Evolutionary conservation across 2,797 vertebrate genomes (phyloP).

Genomic region (Halcyon badia): DNA sequence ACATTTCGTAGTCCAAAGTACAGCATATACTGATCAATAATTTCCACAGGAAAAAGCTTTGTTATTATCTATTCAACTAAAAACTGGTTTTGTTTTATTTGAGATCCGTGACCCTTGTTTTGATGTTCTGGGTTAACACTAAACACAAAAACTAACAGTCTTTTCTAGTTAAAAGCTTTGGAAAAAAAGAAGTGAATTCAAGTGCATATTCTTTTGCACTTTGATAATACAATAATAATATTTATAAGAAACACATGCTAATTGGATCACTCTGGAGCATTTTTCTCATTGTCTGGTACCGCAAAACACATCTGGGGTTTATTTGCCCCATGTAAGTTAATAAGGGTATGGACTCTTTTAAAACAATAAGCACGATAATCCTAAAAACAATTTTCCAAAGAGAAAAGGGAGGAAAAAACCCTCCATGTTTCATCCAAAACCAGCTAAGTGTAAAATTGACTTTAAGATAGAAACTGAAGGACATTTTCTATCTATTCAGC

Average conservation of each 20-base stretch:
- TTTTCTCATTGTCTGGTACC: conserved; percentile 72
- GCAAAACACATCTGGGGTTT: conserved; percentile 77
- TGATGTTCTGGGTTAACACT: conserved; percentile 17
- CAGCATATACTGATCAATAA: not conserved
- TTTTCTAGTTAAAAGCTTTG: conserved; percentile 56
- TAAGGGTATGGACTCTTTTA: conserved; percentile 42
- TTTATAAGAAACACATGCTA: conserved; percentile 80
- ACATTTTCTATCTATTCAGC: not conserved
- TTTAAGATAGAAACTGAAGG: conserved; percentile 9
- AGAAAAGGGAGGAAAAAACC: not conserved
- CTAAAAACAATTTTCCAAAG: conserved; percentile 70
- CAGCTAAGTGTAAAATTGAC: not conserved
- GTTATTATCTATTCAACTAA: not conserved
- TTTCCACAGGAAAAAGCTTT: not conserved
- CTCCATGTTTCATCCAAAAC: not conserved
- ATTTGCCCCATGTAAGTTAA: conserved; percentile 79
- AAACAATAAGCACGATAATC: conserved; percentile 75
- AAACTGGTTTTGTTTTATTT: not conserved
- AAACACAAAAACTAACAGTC: conserved; percentile 5
- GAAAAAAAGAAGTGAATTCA: not conserved
- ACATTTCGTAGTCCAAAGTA: not conserved
- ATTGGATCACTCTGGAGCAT: conserved; percentile 63
- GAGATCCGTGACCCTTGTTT: not conserved
- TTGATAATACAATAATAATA: conserved; percentile 73
- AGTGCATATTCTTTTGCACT: conserved; percentile 53